Base-by-base conservation (phyloP, 2,888 invertebrate species). In the Notodonta dromedarius region DNA sequence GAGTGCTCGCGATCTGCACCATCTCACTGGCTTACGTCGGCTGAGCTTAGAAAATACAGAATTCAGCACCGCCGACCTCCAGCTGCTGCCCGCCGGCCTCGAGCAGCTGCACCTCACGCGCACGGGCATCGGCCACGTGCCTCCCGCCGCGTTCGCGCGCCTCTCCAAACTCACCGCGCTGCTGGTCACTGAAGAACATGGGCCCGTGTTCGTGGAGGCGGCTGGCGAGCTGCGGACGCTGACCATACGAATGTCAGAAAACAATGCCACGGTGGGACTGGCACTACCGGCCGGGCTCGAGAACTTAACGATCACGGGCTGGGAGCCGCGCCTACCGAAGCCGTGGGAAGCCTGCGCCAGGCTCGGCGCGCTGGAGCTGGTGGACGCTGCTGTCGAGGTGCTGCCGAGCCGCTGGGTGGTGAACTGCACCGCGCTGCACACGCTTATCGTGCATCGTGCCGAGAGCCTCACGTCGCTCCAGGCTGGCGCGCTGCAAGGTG, bases 201-300 rank as follows among this genome's bases (percentile, higher is more conserved):
- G 5, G 5, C 4, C n/a, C n/a, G 13, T 46, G 46, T 11, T 5
- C 11, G 5, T 46, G n/a, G 46, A 46, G 13, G 13, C n/a, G n/a
- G n/a, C 46, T 5, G 46, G n/a, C 46, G 46, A n/a, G 11, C 46
- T 46, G 46, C 13, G 11, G n/a, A 5, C 9, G 5, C 46, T 46
- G 5, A 46, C 13, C 5, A n/a, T 46, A 13, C 24, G 24, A 24
- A 46, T n/a, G 5, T 46, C 46, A 2, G 46, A 16, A 7, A 40
- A 32, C 2, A 53, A 60, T 58, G 52, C 35, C 14, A 5, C 5
- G 39, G 14, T 0, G 13, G 12, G 5, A 48, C 40, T 9, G 48
- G 9, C 67, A 13, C 64, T 79, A 57, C 64, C 60, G 32, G 62
- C 63, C 63, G 39, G 44, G 52, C 51, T 46, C 13, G 46, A 46